phyloP scores from a whole-genome alignment of 2,113 vertebrate species.

The Ibidorhyncha struthersii region DNA sequence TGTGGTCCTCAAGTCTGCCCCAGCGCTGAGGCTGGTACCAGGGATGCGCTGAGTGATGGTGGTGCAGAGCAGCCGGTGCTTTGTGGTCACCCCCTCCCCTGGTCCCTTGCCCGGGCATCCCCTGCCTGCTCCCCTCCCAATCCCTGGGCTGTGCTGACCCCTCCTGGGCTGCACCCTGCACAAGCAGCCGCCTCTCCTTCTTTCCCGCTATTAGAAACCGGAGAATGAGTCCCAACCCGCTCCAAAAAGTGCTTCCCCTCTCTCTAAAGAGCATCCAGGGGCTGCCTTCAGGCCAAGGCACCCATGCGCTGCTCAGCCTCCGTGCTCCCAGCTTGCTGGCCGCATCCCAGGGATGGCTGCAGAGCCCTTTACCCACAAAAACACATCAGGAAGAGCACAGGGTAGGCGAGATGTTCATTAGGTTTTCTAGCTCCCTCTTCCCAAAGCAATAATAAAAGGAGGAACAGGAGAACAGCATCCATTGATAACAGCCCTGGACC shows the following conservation, averaged over 20 bases:
- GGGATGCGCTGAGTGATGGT: neutral
- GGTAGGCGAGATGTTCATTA: fast-evolving
- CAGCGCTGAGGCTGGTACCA: neutral
- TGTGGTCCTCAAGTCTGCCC: neutral
- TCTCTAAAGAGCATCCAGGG: neutral
- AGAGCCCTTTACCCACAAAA: neutral
- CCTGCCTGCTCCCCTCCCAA: neutral
- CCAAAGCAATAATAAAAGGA: neutral
- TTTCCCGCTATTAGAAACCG: neutral
- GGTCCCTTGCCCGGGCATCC: neutral
- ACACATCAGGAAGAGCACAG: fast-evolving
- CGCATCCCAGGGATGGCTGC: neutral
- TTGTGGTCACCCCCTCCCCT: too few species aligned
- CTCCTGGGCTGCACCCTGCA: constrained; percentile 11
- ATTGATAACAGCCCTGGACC: neutral
- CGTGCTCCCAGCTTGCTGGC: neutral
- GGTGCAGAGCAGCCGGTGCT: fast-evolving
- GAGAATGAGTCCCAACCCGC: neutral
- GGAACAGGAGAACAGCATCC: neutral
- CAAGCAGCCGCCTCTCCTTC: neutral
- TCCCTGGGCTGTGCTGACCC: constrained; percentile 41
- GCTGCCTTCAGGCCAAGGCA: neutral
- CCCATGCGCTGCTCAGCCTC: neutral
- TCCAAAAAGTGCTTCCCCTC: neutral
- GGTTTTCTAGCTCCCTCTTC: neutral